These are phyloP conservation scores for Beroe forskalii DNA, from an alignment of 37 sponge, comb jelly and placozoan genomes.

Conservation along the genomic window DNA sequence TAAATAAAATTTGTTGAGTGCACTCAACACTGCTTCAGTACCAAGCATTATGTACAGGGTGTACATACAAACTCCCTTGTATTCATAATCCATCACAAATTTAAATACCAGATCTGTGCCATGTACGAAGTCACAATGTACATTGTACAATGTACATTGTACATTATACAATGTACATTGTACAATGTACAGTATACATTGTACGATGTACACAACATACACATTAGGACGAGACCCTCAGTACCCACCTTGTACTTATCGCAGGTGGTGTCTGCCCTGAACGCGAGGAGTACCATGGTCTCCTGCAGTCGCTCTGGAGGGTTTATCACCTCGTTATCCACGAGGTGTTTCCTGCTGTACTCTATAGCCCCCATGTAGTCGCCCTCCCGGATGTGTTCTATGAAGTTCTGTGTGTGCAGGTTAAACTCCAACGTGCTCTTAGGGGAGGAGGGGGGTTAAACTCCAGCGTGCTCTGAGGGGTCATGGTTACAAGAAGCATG, in stretches of 20 bases:
- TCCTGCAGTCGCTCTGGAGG: slow-evolving; percentile 74
- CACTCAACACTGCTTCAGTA: too few species aligned
- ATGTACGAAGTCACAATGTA: neutral
- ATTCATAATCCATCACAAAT: too few species aligned
- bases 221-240: too few species aligned
- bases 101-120: too few species aligned
- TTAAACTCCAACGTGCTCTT: slow-evolving; percentile 89
- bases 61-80: too few species aligned
- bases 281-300: slow-evolving; percentile 91
- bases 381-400: slow-evolving; percentile 80
- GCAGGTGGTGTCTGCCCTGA: slow-evolving; percentile 70
- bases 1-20: too few species aligned
- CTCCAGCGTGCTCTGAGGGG: too few species aligned
- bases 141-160: neutral
- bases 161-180: too few species aligned
- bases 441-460: too few species aligned
- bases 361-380: slow-evolving; percentile 80
- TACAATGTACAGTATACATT: neutral
- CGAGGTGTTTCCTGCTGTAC: slow-evolving; percentile 64
- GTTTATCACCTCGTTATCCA: slow-evolving; percentile 66
- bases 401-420: slow-evolving; percentile 85
- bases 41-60: too few species aligned
- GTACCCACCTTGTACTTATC: slow-evolving; percentile 42
- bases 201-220: neutral
- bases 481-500: too few species aligned